Percentiles rank a stretch among this genome's conserved stretches.
Conservation (phyloP, 2,797 vertebrate species). For the Schizopygopsis pylzovi region DNA sequence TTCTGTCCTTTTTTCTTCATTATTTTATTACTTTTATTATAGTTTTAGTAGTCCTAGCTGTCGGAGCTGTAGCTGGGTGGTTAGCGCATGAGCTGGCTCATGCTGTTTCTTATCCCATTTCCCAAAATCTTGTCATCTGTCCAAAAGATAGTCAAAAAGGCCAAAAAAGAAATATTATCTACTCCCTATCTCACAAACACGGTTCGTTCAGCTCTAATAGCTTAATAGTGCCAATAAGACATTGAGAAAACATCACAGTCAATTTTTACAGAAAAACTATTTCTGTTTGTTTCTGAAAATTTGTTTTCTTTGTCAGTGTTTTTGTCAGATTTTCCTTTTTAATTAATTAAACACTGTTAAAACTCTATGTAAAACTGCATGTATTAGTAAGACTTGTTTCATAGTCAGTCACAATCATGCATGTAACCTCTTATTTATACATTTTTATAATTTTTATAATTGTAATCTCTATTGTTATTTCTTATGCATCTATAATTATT, state of each 20-base stretch:
- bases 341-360: not conserved
- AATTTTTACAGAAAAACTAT: too few relatives aligned
- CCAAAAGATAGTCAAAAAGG: not conserved
- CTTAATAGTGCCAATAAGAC: not conserved
- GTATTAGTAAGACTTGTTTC: not conserved
- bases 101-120: not conserved
- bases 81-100: not conserved
- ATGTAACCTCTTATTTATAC: not conserved
- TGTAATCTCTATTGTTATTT: not conserved
- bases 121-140: not conserved
- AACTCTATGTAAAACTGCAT: not conserved
- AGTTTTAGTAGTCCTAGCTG: slow-evolving; percentile 3
- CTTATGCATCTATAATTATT: not conserved
- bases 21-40: slow-evolving; percentile 31
- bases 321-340: not conserved
- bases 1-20: slow-evolving; percentile 36
- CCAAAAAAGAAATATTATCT: not conserved
- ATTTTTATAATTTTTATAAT: too few relatives aligned
- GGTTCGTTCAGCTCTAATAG: not conserved
- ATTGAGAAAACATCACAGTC: not conserved
- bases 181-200: not conserved
- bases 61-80: not conserved
- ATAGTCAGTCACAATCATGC: not conserved
- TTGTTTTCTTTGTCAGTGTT: not conserved
- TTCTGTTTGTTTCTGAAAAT: too few relatives aligned